A percentile compares a stretch with the other conserved stretches of the same genome.
phyloP scores from a whole-genome alignment of 2,888 invertebrate genomes.

The Drosophila demipolita region DNA sequence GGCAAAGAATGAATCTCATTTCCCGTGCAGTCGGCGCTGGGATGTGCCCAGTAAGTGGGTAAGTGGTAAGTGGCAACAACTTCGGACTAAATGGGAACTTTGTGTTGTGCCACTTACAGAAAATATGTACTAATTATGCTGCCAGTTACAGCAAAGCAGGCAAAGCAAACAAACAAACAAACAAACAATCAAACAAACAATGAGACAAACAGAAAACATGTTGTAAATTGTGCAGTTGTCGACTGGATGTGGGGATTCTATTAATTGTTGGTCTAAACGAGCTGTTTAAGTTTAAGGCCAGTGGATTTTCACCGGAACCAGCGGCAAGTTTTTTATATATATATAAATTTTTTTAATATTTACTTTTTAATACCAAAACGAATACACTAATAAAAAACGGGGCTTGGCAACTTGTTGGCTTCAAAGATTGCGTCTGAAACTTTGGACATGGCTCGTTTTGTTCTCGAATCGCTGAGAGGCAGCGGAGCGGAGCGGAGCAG shows the following conservation, averaged over 20 bases:
- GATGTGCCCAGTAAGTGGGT: constrained; percentile 55
- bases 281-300: constrained; percentile 50
- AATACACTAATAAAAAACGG: background rate
- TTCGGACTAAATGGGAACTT: constrained; percentile 72
- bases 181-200: constrained; percentile 45
- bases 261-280: constrained; percentile 73
- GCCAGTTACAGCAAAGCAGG: constrained; percentile 63
- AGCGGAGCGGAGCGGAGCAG: constrained; percentile 64
- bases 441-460: constrained; percentile 53
- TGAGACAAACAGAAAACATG: constrained; percentile 31
- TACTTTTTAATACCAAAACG: background rate
- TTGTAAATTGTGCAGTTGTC: constrained; percentile 63
- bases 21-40: constrained; percentile 60
- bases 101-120: constrained; percentile 75
- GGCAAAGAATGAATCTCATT: constrained; percentile 70
- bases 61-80: constrained; percentile 55
- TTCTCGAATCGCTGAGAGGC: constrained; percentile 59
- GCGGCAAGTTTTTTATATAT: constrained; percentile 55
- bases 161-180: constrained; percentile 33
- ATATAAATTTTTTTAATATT: too few relatives aligned
- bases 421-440: constrained; percentile 16
- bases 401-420: constrained; percentile 3
- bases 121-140: constrained; percentile 79
- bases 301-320: constrained; percentile 75
- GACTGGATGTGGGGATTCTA: constrained; percentile 68